A percentile compares a stretch with the other conserved stretches of the same genome.
Conservation (phyloP, 2,113 vertebrate species). For the Pterophyllum scalare region DNA sequence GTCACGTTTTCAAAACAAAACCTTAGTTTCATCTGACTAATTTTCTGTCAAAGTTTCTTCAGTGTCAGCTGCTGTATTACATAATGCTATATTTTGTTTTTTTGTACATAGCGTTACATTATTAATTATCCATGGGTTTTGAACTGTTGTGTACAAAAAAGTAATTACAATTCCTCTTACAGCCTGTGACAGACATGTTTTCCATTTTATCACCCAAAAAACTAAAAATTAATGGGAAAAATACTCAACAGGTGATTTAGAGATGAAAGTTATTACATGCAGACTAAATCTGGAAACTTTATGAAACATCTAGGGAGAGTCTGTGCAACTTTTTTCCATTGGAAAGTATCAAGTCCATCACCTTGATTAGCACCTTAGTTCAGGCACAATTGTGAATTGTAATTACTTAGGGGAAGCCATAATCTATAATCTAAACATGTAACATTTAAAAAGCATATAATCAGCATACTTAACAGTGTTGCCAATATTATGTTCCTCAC, state of each 20-base stretch:
- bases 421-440: constrained; percentile 13
- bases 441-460: background rate
- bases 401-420: background rate
- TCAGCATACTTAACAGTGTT: background rate
- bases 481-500: background rate
- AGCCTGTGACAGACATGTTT: background rate
- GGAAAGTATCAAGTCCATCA: background rate
- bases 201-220: background rate
- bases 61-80: background rate
- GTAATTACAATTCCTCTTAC: background rate
- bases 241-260: background rate
- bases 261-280: background rate
- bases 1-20: background rate
- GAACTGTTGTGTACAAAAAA: background rate
- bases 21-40: too few relatives aligned
- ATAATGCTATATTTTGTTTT: background rate
- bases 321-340: background rate
- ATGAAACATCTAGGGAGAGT: accelerated
- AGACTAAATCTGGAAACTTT: background rate
- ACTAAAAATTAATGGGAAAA: background rate
- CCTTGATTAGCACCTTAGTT: constrained; percentile 9
- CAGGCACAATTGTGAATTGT: background rate
- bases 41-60: background rate
- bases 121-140: background rate
- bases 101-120: background rate